Conservation (phyloP, 2,888 invertebrate species). For the Pardosa pseudoannulata region DNA sequence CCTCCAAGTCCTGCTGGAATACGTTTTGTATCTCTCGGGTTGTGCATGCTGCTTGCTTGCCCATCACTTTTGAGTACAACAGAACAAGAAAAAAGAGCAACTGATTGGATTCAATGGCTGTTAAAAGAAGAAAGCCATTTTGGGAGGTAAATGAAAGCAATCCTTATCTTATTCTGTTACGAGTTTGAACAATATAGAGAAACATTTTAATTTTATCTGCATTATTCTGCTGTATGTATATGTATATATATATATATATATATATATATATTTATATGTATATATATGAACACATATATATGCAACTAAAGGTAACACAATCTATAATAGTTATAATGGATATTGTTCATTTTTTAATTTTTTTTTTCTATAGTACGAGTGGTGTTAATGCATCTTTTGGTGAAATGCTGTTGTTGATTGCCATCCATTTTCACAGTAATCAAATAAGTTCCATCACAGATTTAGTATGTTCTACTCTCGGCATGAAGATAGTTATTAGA, state of each 20-base stretch:
- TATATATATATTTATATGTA: too few relatives aligned
- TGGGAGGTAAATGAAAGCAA: constrained; percentile 82
- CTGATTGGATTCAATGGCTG: constrained; percentile 94
- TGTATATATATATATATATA: too few relatives aligned
- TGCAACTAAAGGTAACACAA: too few relatives aligned
- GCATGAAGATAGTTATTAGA: constrained; percentile 94
- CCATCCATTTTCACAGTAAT: constrained; percentile 97
- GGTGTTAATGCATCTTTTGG: constrained; percentile 90
- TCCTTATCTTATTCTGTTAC: too few relatives aligned
- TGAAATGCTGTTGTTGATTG: constrained; percentile 95
- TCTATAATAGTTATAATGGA: too few relatives aligned
- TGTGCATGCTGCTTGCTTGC: constrained; percentile 96
- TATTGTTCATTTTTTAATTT: neutral
- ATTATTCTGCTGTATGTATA: too few relatives aligned
- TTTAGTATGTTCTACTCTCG: constrained; percentile 93
- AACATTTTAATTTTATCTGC: too few relatives aligned
- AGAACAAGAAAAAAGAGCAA: constrained; percentile 89
- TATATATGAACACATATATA: too few relatives aligned
- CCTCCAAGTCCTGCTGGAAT: constrained; percentile 94
- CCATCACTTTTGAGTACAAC: constrained; percentile 87
- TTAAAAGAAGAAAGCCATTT: constrained; percentile 93
- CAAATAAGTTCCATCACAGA: constrained; percentile 95
- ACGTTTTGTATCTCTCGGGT: constrained; percentile 92
- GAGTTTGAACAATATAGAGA: too few relatives aligned
- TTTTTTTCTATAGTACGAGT: constrained; percentile 82